Evolutionary conservation across 23 tunicate genomes (phyloP).

Genomic region (Oikopleura vanhoeffeni): DNA sequence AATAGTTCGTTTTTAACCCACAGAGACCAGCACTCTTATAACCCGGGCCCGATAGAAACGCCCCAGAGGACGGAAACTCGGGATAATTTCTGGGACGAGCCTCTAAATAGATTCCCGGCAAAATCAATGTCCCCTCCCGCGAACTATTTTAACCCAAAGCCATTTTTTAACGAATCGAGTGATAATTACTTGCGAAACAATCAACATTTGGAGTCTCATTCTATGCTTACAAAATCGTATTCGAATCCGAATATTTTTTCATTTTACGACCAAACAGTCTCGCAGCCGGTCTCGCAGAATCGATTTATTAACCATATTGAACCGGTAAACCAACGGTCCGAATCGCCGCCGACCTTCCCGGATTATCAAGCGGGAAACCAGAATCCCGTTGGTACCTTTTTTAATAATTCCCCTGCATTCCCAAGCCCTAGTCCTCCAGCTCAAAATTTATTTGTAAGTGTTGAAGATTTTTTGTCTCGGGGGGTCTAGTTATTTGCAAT

Average conservation of each 20-base stretch:
- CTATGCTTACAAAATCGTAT: neutral
- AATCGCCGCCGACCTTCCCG: too few species aligned
- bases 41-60: neutral
- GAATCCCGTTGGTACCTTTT: too few species aligned
- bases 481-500: too few species aligned
- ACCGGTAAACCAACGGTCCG: too few species aligned
- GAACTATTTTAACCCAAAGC: neutral
- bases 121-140: neutral
- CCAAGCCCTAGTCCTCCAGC: too few species aligned
- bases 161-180: neutral
- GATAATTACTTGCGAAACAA: neutral
- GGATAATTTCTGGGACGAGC: neutral
- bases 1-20: neutral
- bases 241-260: conserved; percentile 12
- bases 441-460: too few species aligned
- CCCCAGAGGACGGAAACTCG: neutral
- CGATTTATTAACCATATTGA: too few species aligned
- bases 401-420: too few species aligned
- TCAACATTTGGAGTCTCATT: neutral
- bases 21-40: neutral
- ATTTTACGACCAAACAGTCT: neutral
- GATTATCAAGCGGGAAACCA: too few species aligned
- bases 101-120: neutral
- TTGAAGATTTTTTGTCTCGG: too few species aligned
- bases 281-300: too few species aligned